Percentiles rank a stretch among this genome's conserved stretches.
Conservation (phyloP, 2,888 invertebrate species). For the Nezara viridula region DNA sequence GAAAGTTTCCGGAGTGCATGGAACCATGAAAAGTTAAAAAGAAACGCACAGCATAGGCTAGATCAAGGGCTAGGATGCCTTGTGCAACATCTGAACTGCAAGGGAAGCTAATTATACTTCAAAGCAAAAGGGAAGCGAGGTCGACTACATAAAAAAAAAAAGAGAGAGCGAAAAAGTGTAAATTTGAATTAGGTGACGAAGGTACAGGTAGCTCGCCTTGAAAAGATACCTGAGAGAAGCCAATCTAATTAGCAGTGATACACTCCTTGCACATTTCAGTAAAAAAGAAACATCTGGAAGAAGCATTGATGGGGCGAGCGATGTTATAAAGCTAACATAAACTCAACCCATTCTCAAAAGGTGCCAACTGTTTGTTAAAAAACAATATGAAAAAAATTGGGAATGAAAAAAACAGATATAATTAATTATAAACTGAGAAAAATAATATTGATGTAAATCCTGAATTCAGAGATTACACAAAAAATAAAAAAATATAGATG, state of each 20-base stretch:
- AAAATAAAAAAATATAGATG: too few species aligned
- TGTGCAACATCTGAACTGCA: neutral
- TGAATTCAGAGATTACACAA: too few species aligned
- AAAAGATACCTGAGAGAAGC: neutral
- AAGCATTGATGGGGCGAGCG: too few species aligned
- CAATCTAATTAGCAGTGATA: neutral
- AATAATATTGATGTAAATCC: too few species aligned
- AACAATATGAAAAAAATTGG: too few species aligned
- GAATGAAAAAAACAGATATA: too few species aligned
- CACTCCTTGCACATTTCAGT: neutral
- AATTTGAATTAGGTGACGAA: conserved; percentile 3
- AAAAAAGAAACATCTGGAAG: neutral
- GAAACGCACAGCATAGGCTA: neutral
- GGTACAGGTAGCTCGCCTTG: neutral
- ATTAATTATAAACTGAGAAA: too few species aligned
- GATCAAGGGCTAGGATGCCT: neutral
- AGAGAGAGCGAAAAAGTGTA: neutral
- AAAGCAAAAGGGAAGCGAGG: neutral
- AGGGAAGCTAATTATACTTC: neutral
- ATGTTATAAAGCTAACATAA: too few species aligned
- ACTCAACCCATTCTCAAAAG: too few species aligned
- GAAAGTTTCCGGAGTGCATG: neutral
- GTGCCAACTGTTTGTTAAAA: too few species aligned
- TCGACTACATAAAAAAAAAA: neutral
- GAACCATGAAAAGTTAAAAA: neutral